A percentile compares a stretch with the other conserved stretches of the same genome.
phyloP scores from a whole-genome alignment of 1,140 invertebrate species.

The Leptonema lineaticorne region DNA sequence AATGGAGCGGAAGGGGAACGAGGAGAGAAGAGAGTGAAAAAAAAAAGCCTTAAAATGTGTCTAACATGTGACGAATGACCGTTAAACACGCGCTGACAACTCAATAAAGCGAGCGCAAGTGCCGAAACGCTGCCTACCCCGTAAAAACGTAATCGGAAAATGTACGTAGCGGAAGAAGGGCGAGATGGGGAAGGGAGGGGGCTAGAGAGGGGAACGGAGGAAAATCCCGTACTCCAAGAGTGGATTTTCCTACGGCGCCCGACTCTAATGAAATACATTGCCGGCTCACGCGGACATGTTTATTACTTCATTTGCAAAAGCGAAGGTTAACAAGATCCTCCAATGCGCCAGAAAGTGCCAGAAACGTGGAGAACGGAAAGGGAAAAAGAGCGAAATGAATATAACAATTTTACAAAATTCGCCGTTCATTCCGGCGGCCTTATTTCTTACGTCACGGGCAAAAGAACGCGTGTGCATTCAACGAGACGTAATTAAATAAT shows the following conservation, averaged over 20 bases:
- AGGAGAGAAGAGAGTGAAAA: neutral
- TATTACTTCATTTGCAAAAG: slow-evolving; percentile 22
- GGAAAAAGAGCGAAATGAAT: neutral
- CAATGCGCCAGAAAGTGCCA: neutral
- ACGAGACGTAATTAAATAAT: neutral
- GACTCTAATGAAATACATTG: slow-evolving; percentile 21
- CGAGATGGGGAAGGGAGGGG: too few species aligned
- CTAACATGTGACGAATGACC: too few species aligned
- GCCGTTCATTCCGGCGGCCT: neutral
- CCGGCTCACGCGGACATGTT: slow-evolving; percentile 19
- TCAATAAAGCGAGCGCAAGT: neutral
- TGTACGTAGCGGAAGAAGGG: too few species aligned
- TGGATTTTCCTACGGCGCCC: slow-evolving; percentile 1
- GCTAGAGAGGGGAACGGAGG: too few species aligned
- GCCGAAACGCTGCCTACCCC: too few species aligned
- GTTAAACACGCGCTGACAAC: neutral
- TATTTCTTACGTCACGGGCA: neutral
- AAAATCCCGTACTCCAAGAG: neutral
- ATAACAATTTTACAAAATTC: slow-evolving; percentile 7
- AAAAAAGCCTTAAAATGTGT: neutral
- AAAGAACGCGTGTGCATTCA: neutral
- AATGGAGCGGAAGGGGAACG: neutral
- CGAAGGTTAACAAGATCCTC: slow-evolving; percentile 16
- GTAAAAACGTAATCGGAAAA: neutral
- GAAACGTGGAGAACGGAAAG: neutral